Evolutionary conservation across 2,113 vertebrate genomes (phyloP).

Genomic region (Catagonus wagneri): DNA sequence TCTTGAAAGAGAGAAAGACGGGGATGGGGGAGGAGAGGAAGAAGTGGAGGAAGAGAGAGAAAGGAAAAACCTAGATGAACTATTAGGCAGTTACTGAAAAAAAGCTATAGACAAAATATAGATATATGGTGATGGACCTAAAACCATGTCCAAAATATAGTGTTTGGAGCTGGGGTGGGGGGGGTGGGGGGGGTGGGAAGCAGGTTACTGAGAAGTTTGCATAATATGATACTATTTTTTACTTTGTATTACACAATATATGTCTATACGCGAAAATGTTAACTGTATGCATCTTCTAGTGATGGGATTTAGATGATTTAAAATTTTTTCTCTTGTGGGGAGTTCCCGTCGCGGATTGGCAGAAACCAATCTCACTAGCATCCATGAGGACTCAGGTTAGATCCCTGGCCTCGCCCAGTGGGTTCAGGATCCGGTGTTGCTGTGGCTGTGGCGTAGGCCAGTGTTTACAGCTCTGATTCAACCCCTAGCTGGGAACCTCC

Average conservation of each 20-base stretch:
- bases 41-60: not conserved
- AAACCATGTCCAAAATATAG: not conserved
- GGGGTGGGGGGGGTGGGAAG: no score
- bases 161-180: not conserved
- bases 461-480: no score
- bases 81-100: not conserved
- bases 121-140: not conserved
- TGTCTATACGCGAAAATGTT: not conserved
- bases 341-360: no score
- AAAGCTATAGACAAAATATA: not conserved
- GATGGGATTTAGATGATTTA: not conserved
- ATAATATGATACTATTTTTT: not conserved
- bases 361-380: no score
- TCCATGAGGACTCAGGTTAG: no score
- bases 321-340: not conserved
- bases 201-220: not conserved
- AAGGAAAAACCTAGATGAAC: not conserved
- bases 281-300: not conserved
- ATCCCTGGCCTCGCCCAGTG: no score
- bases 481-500: no score
- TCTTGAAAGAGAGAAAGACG: not conserved
- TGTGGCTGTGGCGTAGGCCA: no score
- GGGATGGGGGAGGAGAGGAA: no score
- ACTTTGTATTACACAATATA: constrained; percentile 14
- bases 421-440: no score